phyloP scores from a whole-genome alignment of 2,113 vertebrate genomes.

The Triplophysa siluroides region DNA sequence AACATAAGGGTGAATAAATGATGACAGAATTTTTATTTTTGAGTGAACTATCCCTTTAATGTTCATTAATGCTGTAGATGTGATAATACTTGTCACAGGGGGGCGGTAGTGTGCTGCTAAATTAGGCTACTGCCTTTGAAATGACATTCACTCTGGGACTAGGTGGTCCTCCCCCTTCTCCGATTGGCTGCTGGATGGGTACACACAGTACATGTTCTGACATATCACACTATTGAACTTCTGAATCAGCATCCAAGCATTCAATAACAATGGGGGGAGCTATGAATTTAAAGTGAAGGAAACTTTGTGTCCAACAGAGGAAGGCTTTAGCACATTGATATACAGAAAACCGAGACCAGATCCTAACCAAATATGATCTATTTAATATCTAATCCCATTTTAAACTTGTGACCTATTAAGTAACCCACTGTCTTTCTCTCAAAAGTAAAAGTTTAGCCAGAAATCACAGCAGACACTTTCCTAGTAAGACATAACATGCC shows the following conservation, averaged over 20 bases:
- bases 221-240: constrained; percentile 41
- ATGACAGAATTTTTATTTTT: too few species aligned
- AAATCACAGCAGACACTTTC: neutral
- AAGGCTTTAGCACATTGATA: neutral
- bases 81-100: constrained; percentile 15
- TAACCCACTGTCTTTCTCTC: neutral
- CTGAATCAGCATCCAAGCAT: constrained; percentile 36
- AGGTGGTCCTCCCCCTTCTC: constrained; percentile 40
- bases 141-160: constrained; percentile 48
- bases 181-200: constrained; percentile 45
- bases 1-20: too few species aligned
- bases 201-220: constrained; percentile 49
- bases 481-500: neutral
- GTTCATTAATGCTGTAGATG: neutral
- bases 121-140: constrained; percentile 37
- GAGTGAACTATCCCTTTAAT: neutral
- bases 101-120: constrained; percentile 33
- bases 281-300: constrained; percentile 5
- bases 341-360: too few species aligned
- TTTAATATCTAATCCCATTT: too few species aligned
- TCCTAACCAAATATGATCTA: too few species aligned
- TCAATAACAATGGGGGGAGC: neutral
- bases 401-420: too few species aligned
- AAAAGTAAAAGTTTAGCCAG: neutral
- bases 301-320: neutral